Base-by-base conservation (phyloP, 2,888 invertebrate genomes). In the Eumerus sabulonum region DNA sequence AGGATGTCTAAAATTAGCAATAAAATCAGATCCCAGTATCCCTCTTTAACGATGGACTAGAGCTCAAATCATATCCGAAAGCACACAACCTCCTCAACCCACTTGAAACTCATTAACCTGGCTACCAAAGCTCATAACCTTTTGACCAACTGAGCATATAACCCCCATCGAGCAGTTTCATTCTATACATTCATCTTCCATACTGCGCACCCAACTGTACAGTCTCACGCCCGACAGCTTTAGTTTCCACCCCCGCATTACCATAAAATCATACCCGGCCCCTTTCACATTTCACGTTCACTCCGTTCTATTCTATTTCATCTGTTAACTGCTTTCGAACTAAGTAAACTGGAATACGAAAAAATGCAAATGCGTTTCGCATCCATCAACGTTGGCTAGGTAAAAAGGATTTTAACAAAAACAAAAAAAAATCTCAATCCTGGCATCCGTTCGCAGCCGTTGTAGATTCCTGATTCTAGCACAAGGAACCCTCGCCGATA, bases 311-410 rank as follows among this genome's bases (percentile, higher is more conserved):
- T 13, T 12, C 56, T 42, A 13, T 44, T 67, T 42, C 57, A 59
- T 54, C 19, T 66, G 47, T 45, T 53, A 47, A 40, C 54, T 19
- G 48, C 48, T 56, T 66, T 56, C 16, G 38, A 19, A 16, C 14
- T 40, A 48, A 66, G 14, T 17, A 56, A 48, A 47, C 14, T 17
- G 19, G 35, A 53, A 53, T 63, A 42, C 44, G 16, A 51, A 53
- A n/a, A 47, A 54, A 66, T 68, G 51, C 67, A 59, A 68, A 59
- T 44, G 57, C 57, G 35, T 59, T 59, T 35, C 13, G 38, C 67
- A 13, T 57, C n/a, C 48, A 9, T n/a, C 48, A n/a, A 7, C 27
- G 27, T n/a, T 9, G 1, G 11, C 19, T 9, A 16, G 11, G 18
- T 9, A 40, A n/a, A 48, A 18, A 38, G n/a, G n/a, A n/a, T n/a